Evolutionary conservation across 1,140 invertebrate species (phyloP), one percentile per base, ranked within the genome.

Genomic region (Eciton burchellii): DNA sequence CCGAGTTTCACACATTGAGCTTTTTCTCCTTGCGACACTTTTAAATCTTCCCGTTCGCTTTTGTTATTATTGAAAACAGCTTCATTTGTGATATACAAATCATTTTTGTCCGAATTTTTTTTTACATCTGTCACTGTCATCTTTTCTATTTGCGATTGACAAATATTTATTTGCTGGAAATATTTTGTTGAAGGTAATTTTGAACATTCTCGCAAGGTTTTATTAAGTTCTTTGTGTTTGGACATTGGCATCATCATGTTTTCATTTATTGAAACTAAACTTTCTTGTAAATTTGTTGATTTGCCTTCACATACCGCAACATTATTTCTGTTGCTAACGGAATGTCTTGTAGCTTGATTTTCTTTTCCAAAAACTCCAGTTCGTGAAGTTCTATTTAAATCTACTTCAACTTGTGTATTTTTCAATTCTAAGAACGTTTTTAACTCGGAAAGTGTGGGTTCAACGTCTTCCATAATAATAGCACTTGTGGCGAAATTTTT

Each of bases 381-480:
- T 84, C 91, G 89, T 82, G 93, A 81, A 47, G 92, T 57, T 84
- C 94, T 89, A 41, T 84, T 90, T 41, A 98, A 94, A 91, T 98
- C 97, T 77, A 99, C 96, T 82, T 98, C 97, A 45, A 98, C 98
- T 0, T 98, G 97, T 74, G 98, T 96, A n/a, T 90, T 99, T 98
- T 92, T 99, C 98, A n/a, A n/a, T n/a, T n/a, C n/a, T n/a, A n/a
- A n/a, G 94, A 99, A 99, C 81, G 97, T 96, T 94, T 99, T 98
- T 81, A 99, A 93, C 94, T 99, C 99, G 2, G 96, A 96, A 11
- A 99, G 92, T 0, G 98, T 98, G 11, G 99, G 99, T 90, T 99
- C 99, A 0, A 99, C 97, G 24, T 99, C 97, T 89, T 99, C 98
- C 0, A 97, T 96, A 72, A 99, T 95, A 89, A 99, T 98, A 12